These are phyloP conservation scores for Nixonia krombeini DNA, from an alignment of 1,140 invertebrate genomes.

Conservation along the genomic window DNA sequence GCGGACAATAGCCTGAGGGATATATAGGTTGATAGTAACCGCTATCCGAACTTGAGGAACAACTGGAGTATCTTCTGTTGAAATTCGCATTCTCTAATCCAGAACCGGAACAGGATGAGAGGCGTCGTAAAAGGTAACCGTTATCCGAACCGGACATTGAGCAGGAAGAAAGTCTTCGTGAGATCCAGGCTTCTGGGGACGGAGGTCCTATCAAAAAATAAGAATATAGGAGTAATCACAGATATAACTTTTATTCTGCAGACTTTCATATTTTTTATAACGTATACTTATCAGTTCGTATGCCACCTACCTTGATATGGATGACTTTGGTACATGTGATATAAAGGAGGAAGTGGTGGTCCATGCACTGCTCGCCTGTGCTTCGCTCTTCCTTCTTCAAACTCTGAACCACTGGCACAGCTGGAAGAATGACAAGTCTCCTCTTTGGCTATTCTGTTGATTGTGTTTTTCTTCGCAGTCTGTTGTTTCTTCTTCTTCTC, in stretches of 20 bases:
- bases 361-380: conserved; percentile 48
- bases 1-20: conserved; percentile 55
- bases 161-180: conserved; percentile 75
- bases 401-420: conserved; percentile 79
- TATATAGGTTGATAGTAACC: conserved; percentile 60
- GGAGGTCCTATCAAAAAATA: conserved; percentile 56
- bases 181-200: conserved; percentile 76
- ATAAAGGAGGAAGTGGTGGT: conserved; percentile 48
- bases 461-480: conserved; percentile 60
- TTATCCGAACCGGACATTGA: conserved; percentile 72
- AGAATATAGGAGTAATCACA: conserved; percentile 14
- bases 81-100: conserved; percentile 68
- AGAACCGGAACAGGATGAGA: conserved; percentile 64
- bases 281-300: no score
- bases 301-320: conserved; percentile 62
- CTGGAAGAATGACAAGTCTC: conserved; percentile 72
- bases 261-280: no score
- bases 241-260: no score
- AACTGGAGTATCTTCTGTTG: conserved; percentile 61
- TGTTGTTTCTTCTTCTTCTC: conserved; percentile 66
- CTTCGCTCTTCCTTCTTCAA: conserved; percentile 71
- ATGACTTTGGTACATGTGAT: conserved; percentile 54
- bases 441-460: conserved; percentile 53
- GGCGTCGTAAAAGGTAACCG: conserved; percentile 59
- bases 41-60: conserved; percentile 67